These are phyloP conservation scores for Xestia xanthographa DNA, from an alignment of 2,888 invertebrate genomes.

Conservation along the genomic window DNA sequence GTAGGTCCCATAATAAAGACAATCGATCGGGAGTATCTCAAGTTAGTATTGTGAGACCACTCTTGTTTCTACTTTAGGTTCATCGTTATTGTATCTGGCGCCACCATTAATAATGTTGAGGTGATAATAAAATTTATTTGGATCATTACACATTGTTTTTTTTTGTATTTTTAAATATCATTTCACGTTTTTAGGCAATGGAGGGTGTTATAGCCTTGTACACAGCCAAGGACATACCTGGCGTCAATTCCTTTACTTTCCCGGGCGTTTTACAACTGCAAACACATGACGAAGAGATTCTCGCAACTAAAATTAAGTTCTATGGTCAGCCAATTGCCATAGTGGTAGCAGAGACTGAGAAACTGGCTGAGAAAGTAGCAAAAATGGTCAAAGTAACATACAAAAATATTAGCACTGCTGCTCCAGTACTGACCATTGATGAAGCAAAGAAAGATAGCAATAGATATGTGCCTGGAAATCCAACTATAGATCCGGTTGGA, in stretches of 20 bases:
- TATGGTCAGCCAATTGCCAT: conserved; percentile 93
- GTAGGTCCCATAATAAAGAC: not conserved
- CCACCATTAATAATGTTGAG: not conserved
- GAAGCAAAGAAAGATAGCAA: conserved; percentile 17
- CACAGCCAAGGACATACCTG: conserved; percentile 93
- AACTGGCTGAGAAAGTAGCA: conserved; percentile 89
- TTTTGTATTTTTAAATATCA: not conserved
- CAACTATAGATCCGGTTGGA: not conserved
- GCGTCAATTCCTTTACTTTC: conserved; percentile 90
- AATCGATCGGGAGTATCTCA: not conserved
- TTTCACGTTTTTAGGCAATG: not conserved
- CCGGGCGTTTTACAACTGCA: conserved; percentile 76
- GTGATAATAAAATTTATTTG: not conserved
- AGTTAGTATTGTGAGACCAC: not conserved
- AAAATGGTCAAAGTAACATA: conserved; percentile 91
- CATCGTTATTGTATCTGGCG: not conserved
- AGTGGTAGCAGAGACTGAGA: conserved; percentile 91
- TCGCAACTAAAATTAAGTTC: conserved; percentile 90
- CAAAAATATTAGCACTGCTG: conserved; percentile 74
- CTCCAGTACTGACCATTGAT: conserved; percentile 82
- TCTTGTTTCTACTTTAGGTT: not conserved
- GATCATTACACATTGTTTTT: not conserved
- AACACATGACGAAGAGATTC: conserved; percentile 86
- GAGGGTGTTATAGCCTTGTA: conserved; percentile 65
- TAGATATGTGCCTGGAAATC: not conserved